Evolutionary conservation across 2,888 invertebrate species (phyloP), one percentile per base, ranked within the genome.

Genomic region (Argyresthia albistria): DNA sequence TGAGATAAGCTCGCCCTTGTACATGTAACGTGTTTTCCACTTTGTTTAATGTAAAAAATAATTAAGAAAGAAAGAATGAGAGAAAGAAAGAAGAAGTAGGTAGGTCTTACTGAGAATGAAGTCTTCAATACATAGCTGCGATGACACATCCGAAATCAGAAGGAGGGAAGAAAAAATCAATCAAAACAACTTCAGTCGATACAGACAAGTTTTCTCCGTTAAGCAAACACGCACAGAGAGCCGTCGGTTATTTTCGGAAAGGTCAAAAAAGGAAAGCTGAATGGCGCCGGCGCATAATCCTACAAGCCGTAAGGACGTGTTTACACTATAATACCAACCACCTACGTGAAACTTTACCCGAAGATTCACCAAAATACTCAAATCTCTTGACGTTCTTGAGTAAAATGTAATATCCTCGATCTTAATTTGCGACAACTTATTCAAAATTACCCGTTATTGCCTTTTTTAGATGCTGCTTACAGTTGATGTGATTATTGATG

Each of bases 211-310:
- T 54, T 51, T 54, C 54, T 43, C 43, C 16, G 46, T 37, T 46
- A 51, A 55, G 52, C 50, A 56, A 57, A 55, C 51, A 51, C 52
- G 56, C 48, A 48, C 50, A 46, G 49, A 54, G 55, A 36, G 53
- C 55, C 54, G 59, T 56, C 62, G 51, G 59, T 60, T 67, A 66
- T 64, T 66, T 69, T 66, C 63, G 64, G 58, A 80, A 80, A 83
- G 81, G 82, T 82, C 78, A 77, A 58, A 59, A 73, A 78, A 69
- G 69, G 80, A 83, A 83, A 82, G 80, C 66, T 25, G 63, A 53
- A 57, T 55, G 60, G 55, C 54, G 55, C 55, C 57, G 48, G 36
- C 49, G n/a, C 25, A 25, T 25, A 25, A 25, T 25, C 25, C 25
- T 25, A 25, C 25, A 42, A 49, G 47, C 46, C 45, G 46, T 46